Conservation (phyloP, 2,113 vertebrate genomes). For the Penelope pileata region DNA sequence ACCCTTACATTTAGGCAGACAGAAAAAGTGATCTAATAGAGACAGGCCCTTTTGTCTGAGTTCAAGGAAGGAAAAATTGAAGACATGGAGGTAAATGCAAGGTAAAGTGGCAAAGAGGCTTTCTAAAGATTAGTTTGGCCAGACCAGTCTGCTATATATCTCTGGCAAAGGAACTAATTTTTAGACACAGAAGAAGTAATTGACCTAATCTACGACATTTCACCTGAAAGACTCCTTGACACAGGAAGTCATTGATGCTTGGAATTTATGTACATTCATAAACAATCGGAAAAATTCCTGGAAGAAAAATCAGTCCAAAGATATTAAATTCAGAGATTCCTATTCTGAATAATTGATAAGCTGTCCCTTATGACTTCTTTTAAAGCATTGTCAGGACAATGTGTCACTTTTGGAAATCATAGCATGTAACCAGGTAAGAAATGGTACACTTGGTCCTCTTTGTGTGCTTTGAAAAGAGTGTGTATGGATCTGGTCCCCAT, state of each 20-base stretch:
- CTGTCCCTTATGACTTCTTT: too few species aligned
- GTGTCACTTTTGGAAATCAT: too few species aligned
- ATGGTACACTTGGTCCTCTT: background rate
- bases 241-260: background rate
- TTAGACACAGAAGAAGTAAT: background rate
- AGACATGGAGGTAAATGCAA: background rate
- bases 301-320: background rate
- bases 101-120: background rate
- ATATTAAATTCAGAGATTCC: background rate
- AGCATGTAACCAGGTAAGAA: too few species aligned
- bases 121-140: slow-evolving; percentile 1
- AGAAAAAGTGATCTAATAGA: background rate
- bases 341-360: background rate
- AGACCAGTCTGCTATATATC: background rate
- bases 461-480: background rate
- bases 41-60: background rate
- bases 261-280: background rate
- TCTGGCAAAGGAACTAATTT: background rate
- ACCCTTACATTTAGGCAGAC: background rate
- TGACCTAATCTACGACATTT: background rate
- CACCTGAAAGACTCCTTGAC: background rate
- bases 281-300: background rate
- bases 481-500: background rate
- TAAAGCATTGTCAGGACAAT: too few species aligned
- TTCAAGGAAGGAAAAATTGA: slow-evolving; percentile 1